These are phyloP conservation scores for Tauraco erythrolophus DNA, from an alignment of 2,113 vertebrate genomes.

Conservation along the genomic window DNA sequence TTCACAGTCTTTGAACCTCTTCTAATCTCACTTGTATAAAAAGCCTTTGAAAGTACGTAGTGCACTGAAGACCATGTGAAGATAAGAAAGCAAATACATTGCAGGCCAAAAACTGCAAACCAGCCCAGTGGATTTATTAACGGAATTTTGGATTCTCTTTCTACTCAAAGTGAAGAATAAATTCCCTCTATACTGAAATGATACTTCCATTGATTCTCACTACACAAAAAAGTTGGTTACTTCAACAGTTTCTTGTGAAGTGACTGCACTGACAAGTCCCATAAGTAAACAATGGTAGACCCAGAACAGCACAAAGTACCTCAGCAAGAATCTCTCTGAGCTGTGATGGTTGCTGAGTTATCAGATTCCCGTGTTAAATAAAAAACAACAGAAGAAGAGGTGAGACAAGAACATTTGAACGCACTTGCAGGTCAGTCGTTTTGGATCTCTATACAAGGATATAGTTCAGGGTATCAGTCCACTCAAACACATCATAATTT, in stretches of 20 bases:
- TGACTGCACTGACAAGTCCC: background rate
- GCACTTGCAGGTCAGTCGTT: background rate
- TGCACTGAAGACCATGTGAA: background rate
- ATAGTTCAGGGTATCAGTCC: background rate
- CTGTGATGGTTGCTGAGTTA: background rate
- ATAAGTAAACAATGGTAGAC: fast-evolving
- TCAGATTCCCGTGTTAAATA: background rate
- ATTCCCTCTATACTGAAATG: background rate
- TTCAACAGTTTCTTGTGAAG: background rate
- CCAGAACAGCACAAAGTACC: background rate
- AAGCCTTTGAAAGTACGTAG: background rate
- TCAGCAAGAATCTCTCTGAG: background rate
- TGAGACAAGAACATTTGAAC: background rate
- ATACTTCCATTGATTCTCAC: background rate
- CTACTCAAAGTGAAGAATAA: background rate
- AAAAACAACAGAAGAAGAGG: background rate
- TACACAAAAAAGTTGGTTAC: background rate
- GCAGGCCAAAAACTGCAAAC: background rate
- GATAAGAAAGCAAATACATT: background rate
- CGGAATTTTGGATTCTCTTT: background rate
- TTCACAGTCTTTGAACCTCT: background rate
- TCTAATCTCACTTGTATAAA: background rate
- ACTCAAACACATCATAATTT: background rate
- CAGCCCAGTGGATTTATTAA: background rate
- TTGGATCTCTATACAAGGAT: background rate